Base-by-base conservation (phyloP, 2,113 vertebrate genomes). In the Phylloscopus trochilus region DNA sequence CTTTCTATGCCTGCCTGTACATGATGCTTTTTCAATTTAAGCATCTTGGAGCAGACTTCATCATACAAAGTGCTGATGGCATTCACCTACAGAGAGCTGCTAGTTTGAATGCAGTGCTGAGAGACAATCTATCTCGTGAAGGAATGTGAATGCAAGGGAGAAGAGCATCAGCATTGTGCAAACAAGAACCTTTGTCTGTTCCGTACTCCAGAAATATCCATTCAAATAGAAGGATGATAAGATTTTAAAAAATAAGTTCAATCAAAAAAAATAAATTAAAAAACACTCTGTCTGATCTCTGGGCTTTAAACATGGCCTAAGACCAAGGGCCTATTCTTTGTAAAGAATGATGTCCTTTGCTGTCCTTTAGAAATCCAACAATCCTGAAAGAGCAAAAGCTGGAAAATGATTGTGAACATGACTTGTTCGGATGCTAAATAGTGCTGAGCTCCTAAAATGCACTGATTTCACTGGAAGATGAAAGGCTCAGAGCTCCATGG, bases 11-110 rank as follows among this genome's bases (percentile, higher is more conserved):
- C 81, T 87, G 78, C 68, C 62, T 76, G 75, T 81, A 90, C 39
- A 46, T 74, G 86, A 85, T 91, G 70, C 69, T 89, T 95, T 90
- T 86, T 88, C 88, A 95, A 96, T 87, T 46, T 79, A 83, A 82
- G 70, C 66, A 92, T 43, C 72, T 56, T 35, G 51, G 13, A 87
- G 74, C 22, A 92, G 85, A 83, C 80, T 68, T 84, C 59, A 55
- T 77, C 74, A 67, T 26, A 62, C 33, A 62, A 27, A 86, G 77
- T 21, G 91, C 89, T 31, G 67, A 79, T 80, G 73, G 31, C 59
- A 82, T 93, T 95, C 41, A 90, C 74, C 92, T 83, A 68, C 69
- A 68, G 76, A 82, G 85, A 63, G 64, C 60, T 92, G 53, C 79
- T 84, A 31, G 58, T 76, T 84, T 35, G 66, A 91, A 86, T 24